Evolutionary conservation across 2,888 invertebrate species (phyloP), one percentile per base, ranked within the genome.

Genomic region (Macropis europaea): DNA sequence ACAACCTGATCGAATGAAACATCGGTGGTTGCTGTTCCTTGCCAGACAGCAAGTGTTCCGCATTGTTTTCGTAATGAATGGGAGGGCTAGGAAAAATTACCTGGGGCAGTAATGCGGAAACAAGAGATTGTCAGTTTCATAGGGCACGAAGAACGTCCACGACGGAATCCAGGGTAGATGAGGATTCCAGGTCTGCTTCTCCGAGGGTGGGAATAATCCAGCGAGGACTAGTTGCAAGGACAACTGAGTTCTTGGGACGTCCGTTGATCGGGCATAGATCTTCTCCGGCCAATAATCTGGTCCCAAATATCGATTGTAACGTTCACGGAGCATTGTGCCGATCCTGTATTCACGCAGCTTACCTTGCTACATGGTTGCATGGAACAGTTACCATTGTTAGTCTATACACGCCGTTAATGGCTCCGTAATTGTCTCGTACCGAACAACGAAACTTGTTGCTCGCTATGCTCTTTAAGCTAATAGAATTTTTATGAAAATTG

Each of bases 241-340:
- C 90, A 92, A 91, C 75, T 92, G 86, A n/a, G 93, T 92, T 45
- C 93, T 89, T 72, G 92, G 90, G 38, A 91, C 87, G 68, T 91
- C 91, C 0, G 92, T 92, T 59, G 91, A 91, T 64, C 90, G 87
- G 11, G 84, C 88, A 52, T 84, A 83, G 71, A 89, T 83, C 74
- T 86, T 79, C 9, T 83, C 79, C 3, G 89, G 84, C 69, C 79
- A 84, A 73, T 89, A 90, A 72, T 83, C 61, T 28, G 82, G 66
- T 6, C 89, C 89, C 26, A 90, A 84, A 71, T 83, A 87, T 48
- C 66, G 54, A 63, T 82, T 70, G 73, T 90, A 90, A 24, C 84
- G 82, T 48, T 84, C 78, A 17, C 90, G 84, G 15, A 90, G 76
- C 77, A 87, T 82, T 69, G 76, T 77, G 6, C 90, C 90, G 40